phyloP scores from a whole-genome alignment of 2,113 vertebrate species.

The Hystrix cristata region DNA sequence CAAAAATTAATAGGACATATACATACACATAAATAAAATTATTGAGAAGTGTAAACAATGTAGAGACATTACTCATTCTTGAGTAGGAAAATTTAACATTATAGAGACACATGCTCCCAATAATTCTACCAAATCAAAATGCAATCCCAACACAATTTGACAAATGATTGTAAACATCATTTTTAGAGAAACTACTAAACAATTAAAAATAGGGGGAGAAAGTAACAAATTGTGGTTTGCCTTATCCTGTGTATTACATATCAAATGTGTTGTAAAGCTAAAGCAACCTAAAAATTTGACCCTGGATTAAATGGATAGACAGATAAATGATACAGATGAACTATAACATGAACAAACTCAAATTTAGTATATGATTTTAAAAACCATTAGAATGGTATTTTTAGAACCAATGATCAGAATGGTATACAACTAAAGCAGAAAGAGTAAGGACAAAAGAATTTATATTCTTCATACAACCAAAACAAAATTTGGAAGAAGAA shows the following conservation, averaged over 20 bases:
- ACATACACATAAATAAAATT: slow-evolving; percentile 13
- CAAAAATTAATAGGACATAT: background rate
- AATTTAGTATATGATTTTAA: background rate
- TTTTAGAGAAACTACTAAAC: background rate
- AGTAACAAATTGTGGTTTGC: background rate
- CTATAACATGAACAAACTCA: background rate
- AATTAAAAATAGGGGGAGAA: background rate
- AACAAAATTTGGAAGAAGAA: background rate
- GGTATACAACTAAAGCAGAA: background rate
- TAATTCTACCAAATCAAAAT: slow-evolving; percentile 8
- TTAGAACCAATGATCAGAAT: background rate
- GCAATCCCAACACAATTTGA: background rate
- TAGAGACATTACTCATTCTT: background rate
- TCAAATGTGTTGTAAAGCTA: slow-evolving; percentile 15
- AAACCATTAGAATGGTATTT: background rate
- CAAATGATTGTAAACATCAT: background rate
- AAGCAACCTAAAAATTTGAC: background rate
- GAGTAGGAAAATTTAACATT: background rate
- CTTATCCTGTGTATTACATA: background rate
- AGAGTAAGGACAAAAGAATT: background rate
- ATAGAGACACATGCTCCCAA: background rate
- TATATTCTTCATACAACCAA: background rate
- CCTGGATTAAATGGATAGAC: background rate
- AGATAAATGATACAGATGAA: background rate
- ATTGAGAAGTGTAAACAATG: background rate